phyloP scores from a whole-genome alignment of 2,797 vertebrate genomes.

The Neomorphus geoffroyi region DNA sequence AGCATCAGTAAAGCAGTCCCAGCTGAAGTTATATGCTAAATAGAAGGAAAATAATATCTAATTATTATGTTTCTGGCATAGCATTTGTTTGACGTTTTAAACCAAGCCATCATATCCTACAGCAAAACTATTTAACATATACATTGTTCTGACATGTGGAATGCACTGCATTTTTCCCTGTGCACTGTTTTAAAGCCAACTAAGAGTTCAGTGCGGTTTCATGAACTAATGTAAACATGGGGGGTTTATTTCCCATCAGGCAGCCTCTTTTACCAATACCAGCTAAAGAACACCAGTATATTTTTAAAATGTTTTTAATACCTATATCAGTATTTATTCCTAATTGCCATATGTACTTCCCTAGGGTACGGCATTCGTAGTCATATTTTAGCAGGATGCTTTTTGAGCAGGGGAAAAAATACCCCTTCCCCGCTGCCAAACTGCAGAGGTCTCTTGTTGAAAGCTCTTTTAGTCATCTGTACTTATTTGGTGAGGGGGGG shows the following conservation, averaged over 20 bases:
- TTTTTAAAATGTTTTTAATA: slow-evolving; percentile 24
- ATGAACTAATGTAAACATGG: neutral
- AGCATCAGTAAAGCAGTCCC: neutral
- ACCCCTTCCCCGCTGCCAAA: neutral
- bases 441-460: slow-evolving; percentile 42
- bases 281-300: neutral
- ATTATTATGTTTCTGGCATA: slow-evolving; percentile 16
- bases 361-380: neutral
- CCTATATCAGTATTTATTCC: neutral
- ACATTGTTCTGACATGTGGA: slow-evolving; percentile 35
- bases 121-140: slow-evolving; percentile 38
- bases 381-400: neutral
- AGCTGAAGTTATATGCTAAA: slow-evolving; percentile 26
- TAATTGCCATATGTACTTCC: neutral
- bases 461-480: neutral
- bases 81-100: slow-evolving; percentile 40
- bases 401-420: neutral
- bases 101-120: slow-evolving; percentile 6
- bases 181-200: slow-evolving; percentile 24
- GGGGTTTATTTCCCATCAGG: neutral
- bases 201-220: slow-evolving; percentile 32
- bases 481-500: slow-evolving; percentile 4
- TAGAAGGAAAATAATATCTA: slow-evolving; percentile 17
- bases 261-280: neutral
- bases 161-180: slow-evolving; percentile 21